Conservation (phyloP, 2,797 vertebrate genomes). For the Poeciliopsis gracilis region DNA sequence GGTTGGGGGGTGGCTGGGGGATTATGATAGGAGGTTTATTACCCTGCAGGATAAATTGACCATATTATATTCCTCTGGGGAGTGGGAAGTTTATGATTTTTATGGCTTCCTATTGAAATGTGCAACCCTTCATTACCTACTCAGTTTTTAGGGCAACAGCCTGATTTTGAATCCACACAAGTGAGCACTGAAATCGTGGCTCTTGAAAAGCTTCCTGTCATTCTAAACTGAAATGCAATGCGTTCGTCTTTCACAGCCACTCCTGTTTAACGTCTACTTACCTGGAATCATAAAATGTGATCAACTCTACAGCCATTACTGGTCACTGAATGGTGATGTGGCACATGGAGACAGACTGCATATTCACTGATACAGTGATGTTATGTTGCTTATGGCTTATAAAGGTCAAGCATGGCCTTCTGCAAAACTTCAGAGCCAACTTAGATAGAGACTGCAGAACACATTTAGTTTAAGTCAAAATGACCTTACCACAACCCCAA, state of each 20-base stretch:
- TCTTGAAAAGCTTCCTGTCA: background rate
- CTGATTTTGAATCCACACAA: background rate
- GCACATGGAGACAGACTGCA: background rate
- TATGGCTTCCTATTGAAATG: constrained; percentile 8
- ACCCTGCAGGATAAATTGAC: constrained; percentile 18
- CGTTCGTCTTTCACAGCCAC: background rate
- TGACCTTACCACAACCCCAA: background rate
- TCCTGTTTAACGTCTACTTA: constrained; percentile 2
- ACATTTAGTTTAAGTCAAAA: background rate
- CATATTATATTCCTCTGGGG: constrained; percentile 23
- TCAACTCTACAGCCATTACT: constrained; percentile 1
- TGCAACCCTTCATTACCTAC: background rate
- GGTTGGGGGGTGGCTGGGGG: accelerated
- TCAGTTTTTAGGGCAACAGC: background rate
- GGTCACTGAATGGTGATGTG: background rate
- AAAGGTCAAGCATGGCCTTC: background rate
- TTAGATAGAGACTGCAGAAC: background rate
- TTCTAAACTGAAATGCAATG: background rate
- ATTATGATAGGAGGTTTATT: background rate
- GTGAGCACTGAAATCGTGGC: background rate
- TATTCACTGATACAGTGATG: background rate
- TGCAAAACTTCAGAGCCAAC: background rate
- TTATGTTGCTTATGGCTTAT: background rate
- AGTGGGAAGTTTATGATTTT: constrained; percentile 21
- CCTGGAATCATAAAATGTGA: constrained; percentile 6